Evolutionary conservation across 2,888 invertebrate genomes (phyloP).

Genomic region (Pachycephus smyrnensis): DNA sequence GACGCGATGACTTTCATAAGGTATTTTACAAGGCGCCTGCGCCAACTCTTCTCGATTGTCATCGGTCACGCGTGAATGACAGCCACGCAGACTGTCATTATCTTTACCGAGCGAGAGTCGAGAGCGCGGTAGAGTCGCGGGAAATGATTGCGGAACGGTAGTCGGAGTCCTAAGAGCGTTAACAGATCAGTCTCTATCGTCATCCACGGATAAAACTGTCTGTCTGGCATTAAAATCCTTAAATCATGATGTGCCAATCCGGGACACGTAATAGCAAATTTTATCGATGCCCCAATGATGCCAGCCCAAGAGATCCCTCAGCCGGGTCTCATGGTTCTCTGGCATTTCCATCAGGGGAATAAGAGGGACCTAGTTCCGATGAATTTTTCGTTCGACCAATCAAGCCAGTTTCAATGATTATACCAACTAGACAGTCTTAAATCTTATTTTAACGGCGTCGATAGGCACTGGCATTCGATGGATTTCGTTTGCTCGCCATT

Average conservation of each 20-base stretch:
- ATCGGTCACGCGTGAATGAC: neutral
- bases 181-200: neutral
- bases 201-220: neutral
- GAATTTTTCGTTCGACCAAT: constrained; percentile 17
- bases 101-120: neutral
- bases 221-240: neutral
- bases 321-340: neutral
- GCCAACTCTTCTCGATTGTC: neutral
- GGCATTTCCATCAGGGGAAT: neutral
- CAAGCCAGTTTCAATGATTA: neutral
- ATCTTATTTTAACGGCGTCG: constrained; percentile 48
- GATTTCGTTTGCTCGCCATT: constrained; percentile 14
- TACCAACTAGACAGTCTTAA: constrained; percentile 32
- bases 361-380: neutral
- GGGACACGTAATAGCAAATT: neutral
- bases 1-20: neutral
- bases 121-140: neutral
- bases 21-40: neutral
- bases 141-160: neutral
- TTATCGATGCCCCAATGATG: neutral
- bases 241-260: neutral
- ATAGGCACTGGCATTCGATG: neutral
- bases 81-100: neutral
- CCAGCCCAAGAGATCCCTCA: neutral
- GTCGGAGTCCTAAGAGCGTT: neutral